Evolutionary conservation across 2,888 invertebrate species (phyloP).

Genomic region (Tenthredo amoena): DNA sequence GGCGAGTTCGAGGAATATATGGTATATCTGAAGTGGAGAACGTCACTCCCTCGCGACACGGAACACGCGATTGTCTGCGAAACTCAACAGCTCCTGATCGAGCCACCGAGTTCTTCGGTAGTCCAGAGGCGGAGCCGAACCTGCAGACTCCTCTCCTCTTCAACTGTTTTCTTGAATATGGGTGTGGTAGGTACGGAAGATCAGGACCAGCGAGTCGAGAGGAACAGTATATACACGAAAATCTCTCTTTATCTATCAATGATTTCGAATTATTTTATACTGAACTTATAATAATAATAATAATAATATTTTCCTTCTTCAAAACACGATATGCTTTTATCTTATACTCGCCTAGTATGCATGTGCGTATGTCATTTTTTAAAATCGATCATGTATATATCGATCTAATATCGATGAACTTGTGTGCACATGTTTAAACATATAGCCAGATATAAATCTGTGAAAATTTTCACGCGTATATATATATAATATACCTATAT

Average conservation of each 20-base stretch:
- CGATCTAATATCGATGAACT: too few species aligned
- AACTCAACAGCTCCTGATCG: background rate
- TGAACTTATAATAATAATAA: background rate
- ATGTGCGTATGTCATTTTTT: background rate
- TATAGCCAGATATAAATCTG: background rate
- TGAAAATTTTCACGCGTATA: too few species aligned
- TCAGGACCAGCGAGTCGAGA: background rate
- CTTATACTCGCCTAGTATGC: too few species aligned
- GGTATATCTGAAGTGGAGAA: slow-evolving; percentile 1
- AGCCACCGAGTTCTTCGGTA: background rate
- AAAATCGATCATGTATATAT: too few species aligned
- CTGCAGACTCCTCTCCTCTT: slow-evolving; percentile 24
- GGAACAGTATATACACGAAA: background rate
- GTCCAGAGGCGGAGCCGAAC: slow-evolving; percentile 10
- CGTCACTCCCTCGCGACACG: slow-evolving; percentile 15
- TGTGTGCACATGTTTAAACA: background rate
- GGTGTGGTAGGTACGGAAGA: slow-evolving; percentile 34
- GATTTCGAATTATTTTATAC: background rate
- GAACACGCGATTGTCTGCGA: slow-evolving; percentile 43
- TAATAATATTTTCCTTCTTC: background rate
- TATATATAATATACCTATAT: background rate
- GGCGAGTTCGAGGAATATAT: background rate
- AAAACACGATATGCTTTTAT: too few species aligned
- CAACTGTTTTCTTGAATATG: slow-evolving; percentile 17
- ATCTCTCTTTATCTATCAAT: background rate